Base-by-base conservation (phyloP, 2,888 invertebrate genomes). In the Orchesella flavescens region DNA sequence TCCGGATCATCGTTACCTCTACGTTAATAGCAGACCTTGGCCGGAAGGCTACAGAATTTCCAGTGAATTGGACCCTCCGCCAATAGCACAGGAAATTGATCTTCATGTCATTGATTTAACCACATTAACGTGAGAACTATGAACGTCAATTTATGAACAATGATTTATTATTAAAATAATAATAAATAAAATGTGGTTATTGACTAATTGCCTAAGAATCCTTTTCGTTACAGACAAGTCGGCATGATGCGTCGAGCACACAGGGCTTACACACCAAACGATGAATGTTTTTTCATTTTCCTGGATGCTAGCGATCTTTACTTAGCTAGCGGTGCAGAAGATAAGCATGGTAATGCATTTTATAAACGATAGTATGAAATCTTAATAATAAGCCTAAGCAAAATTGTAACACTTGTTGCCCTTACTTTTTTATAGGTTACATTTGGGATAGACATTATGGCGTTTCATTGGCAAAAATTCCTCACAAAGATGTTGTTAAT, bases 381-480 rank as follows among this genome's bases (percentile, higher is more conserved):
- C n/a, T n/a, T n/a, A n/a, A n/a, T n/a, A n/a, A n/a, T n/a, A n/a
- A n/a, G n/a, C n/a, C n/a, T n/a, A n/a, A n/a, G n/a, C n/a, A n/a
- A 34, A 34, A 34, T 34, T 2, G 34, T 34, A 34, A 34, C 2
- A 34, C 3, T 34, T 34, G 2, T 34, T 34, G 34, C 10, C 55
- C 5, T 57, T 19, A 15, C 2, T 19, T 4, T 19, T 17, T 49
- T 59, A 23, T n/a, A 80, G 80, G 84, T 0, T 86, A 86, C 59
- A 90, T 96, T 19, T 96, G 96, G 96, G 96, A 96, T 89, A 91
- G 95, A 73, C 95, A 95, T 89, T 96, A 95, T 89, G 95, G 95
- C 5, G 92, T 94, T 5, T 94, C 94, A 89, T 90, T 96, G 84
- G 93, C 93, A 0, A 94, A 94, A 89, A 94, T 94, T 87, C 94